phyloP scores from a whole-genome alignment of 2,888 invertebrate genomes.

The Bugula neritina region DNA sequence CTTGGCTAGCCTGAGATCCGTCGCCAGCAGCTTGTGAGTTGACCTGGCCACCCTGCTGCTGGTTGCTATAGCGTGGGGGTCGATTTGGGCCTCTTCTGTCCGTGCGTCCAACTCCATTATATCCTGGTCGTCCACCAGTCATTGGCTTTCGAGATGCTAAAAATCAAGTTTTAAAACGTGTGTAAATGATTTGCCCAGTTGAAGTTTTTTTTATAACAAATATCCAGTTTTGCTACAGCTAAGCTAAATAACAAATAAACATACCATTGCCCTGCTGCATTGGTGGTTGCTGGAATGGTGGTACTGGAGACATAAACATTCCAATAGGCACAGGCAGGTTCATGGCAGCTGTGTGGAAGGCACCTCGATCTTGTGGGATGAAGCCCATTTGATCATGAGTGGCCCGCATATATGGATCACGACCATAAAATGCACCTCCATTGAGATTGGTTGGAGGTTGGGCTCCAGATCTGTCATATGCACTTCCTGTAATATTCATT shows the following conservation, averaged over 20 bases:
- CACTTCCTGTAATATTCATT: slow-evolving; percentile 65
- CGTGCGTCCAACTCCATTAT: not conserved
- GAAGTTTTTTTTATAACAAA: too few species aligned
- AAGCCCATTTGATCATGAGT: slow-evolving; percentile 80
- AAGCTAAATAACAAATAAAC: not conserved
- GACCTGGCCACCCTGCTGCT: slow-evolving; percentile 35
- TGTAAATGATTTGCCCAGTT: too few species aligned
- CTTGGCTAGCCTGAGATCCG: slow-evolving; percentile 39
- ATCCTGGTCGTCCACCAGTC: slow-evolving; percentile 8
- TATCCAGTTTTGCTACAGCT: not conserved
- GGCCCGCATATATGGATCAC: slow-evolving; percentile 55
- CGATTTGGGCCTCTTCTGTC: slow-evolving; percentile 61
- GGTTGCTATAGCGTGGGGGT: slow-evolving; percentile 50
- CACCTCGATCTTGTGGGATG: slow-evolving; percentile 70
- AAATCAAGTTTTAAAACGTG: too few species aligned
- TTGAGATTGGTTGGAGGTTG: slow-evolving; percentile 36
- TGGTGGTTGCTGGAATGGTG: slow-evolving; percentile 8
- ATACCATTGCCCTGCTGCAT: slow-evolving; percentile 1
- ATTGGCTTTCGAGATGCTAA: not conserved
- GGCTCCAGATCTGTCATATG: slow-evolving; percentile 72
- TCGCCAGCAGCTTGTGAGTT: slow-evolving; percentile 33
- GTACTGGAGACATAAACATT: slow-evolving; percentile 78
- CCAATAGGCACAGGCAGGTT: slow-evolving; percentile 83
- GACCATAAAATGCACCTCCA: slow-evolving; percentile 41
- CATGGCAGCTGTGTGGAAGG: slow-evolving; percentile 60